Base-by-base conservation (phyloP, 2,797 vertebrate genomes). In the Danionella dracula region DNA sequence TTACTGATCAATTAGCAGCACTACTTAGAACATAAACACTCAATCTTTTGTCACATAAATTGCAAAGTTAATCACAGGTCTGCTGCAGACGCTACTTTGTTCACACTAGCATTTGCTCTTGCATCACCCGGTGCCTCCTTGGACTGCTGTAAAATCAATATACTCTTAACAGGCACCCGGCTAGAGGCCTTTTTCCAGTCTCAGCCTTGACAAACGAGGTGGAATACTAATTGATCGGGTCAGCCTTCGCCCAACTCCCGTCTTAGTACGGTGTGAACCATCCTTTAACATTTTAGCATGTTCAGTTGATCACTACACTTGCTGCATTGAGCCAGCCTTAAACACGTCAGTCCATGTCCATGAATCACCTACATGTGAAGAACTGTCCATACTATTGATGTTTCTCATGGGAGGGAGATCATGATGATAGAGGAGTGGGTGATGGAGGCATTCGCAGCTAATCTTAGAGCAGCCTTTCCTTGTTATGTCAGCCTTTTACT, bases 381-480 rank as follows among this genome's bases (percentile, higher is more conserved):
- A 67, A 72, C 76, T 66, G 64, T 65, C 58, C 54, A 65, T 71
- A 46, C 46, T 27, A 32, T 17, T 37, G 35, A 42, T 29, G 9
- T 45, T 49, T 13, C 37, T 27, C 23, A 46, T 71, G 38, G 49
- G 80, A 35, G 12, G 27, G 12, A 54, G 67, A 77, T 83, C 74
- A 81, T 81, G 77, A 80, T 76, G 50, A 72, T 65, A 67, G 65
- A 79, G 76, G 27, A 79, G 73, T 71, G 61, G 67, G 40, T 71
- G 40, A 60, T 1, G 4, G 29, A 51, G 27, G 27, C 45, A 51
- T 23, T 27, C 66, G 27, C 2, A 2, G 37, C 61, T 64, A 54
- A 54, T 53, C 44, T 34, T 53, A 64, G 23, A 4, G 13, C 35
- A 8, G 27, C 20, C 61, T 34, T n/a, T 12, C 17, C n/a, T 42